A percentile compares a stretch with the other conserved stretches of the same genome.
Evolutionary conservation across 1,140 invertebrate genomes (phyloP).

Genomic region (Drosophila tsacasi): DNA sequence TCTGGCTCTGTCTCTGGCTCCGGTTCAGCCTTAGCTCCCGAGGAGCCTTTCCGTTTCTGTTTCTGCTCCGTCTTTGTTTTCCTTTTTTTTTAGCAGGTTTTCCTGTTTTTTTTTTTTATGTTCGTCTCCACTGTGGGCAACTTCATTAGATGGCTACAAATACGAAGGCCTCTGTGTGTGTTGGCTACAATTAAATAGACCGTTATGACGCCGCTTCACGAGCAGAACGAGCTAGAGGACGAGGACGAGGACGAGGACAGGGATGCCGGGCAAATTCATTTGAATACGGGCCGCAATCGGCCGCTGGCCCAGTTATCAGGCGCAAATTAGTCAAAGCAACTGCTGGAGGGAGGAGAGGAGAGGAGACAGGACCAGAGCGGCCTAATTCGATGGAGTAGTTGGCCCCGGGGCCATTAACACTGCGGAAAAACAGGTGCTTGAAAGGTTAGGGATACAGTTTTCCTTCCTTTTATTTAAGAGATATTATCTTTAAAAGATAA

Average conservation of each 20-base stretch:
- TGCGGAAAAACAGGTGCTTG: slow-evolving; percentile 2
- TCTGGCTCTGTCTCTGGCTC: background rate
- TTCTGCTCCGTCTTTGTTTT: slow-evolving; percentile 6
- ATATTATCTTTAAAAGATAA: too few relatives aligned
- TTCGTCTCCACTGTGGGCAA: slow-evolving; percentile 45
- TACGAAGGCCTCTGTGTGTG: slow-evolving; percentile 32
- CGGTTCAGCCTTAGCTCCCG: slow-evolving; percentile 4
- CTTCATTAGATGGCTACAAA: slow-evolving; percentile 75
- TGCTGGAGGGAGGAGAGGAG: slow-evolving; percentile 11
- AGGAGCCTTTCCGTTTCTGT: slow-evolving; percentile 2
- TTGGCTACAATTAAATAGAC: slow-evolving; percentile 68
- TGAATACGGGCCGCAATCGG: slow-evolving; percentile 56
- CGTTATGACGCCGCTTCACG: slow-evolving; percentile 36
- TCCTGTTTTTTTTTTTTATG: background rate
- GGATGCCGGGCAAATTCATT: slow-evolving; percentile 50
- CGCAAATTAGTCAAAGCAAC: slow-evolving; percentile 71
- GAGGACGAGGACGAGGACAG: background rate
- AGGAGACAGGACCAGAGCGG: background rate
- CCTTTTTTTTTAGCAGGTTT: background rate
- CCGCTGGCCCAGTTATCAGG: slow-evolving; percentile 48
- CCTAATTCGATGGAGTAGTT: slow-evolving; percentile 16
- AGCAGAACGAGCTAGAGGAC: slow-evolving; percentile 3
- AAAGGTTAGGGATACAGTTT: background rate
- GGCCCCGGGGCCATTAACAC: slow-evolving; percentile 1
- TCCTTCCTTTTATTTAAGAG: background rate